These are phyloP conservation scores for Sciurus vulgaris DNA, from an alignment of 2,797 vertebrate species.

Conservation along the genomic window DNA sequence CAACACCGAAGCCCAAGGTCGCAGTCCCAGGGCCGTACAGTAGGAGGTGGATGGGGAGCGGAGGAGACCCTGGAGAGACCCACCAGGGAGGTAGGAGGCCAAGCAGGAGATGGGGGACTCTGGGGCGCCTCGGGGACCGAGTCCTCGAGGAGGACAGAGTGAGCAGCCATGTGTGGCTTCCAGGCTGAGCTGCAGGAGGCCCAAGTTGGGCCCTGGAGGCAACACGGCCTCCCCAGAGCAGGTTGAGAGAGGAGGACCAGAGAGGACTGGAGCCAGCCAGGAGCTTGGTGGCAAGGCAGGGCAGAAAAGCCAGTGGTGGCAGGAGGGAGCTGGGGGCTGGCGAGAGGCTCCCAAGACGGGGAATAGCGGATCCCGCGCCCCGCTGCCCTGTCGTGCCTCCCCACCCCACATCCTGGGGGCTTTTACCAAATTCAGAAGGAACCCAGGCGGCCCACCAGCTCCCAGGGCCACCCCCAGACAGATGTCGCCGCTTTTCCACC, in stretches of 20 bases:
- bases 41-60: rapidly evolving
- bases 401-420: constrained; percentile 70
- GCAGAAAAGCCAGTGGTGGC: not conserved
- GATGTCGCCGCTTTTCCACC: constrained; percentile 84
- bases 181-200: not conserved
- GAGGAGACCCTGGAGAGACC: too few relatives aligned
- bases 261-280: too few relatives aligned
- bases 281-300: not conserved
- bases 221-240: too few relatives aligned
- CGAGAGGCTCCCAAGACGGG: not conserved
- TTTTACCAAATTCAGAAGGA: constrained; percentile 82
- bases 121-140: not conserved
- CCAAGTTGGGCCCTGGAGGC: too few relatives aligned
- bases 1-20: not conserved
- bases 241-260: too few relatives aligned
- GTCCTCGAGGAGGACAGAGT: not conserved
- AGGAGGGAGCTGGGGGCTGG: not conserved
- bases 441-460: constrained; percentile 83
- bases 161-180: not conserved
- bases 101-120: rapidly evolving
- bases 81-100: not conserved
- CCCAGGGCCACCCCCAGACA: constrained; percentile 87
- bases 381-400: constrained; percentile 66
- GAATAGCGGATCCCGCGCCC: not conserved
- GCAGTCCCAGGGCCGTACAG: not conserved